Percentiles rank a stretch among this genome's conserved stretches.
phyloP scores from a whole-genome alignment of 2,797 vertebrate genomes.

The Pangasius mekongensis region DNA sequence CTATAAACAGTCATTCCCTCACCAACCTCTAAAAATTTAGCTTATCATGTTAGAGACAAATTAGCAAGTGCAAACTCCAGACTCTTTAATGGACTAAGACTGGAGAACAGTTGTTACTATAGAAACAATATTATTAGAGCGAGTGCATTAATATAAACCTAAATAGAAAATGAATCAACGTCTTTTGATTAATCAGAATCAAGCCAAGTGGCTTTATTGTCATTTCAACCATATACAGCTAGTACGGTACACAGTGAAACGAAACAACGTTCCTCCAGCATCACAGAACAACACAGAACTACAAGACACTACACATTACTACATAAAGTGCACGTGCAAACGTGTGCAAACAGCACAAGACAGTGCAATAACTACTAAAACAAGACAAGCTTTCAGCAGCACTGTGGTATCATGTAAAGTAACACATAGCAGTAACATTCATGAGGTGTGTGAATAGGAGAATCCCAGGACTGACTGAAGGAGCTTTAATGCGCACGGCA shows the following conservation, averaged over 20 bases:
- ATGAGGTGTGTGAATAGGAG: background rate
- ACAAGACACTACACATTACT: too few species aligned
- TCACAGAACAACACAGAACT: too few species aligned
- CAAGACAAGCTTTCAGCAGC: background rate
- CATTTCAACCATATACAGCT: too few species aligned
- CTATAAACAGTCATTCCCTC: background rate
- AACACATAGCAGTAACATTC: background rate
- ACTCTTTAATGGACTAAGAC: background rate
- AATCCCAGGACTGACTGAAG: conserved; percentile 5
- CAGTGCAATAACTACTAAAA: too few species aligned
- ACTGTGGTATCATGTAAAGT: background rate
- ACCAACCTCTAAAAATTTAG: background rate
- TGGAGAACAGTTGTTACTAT: background rate
- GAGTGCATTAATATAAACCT: background rate
- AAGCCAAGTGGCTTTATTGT: background rate
- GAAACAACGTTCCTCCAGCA: too few species aligned
- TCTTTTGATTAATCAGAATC: background rate
- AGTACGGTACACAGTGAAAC: too few species aligned
- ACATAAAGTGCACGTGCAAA: too few species aligned
- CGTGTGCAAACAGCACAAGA: too few species aligned
- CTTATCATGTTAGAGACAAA: background rate
- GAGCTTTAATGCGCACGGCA: background rate
- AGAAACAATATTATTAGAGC: background rate
- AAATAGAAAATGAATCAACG: background rate
- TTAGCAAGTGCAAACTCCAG: background rate